Evolutionary conservation across 1,140 invertebrate species (phyloP).

Genomic region (Trachelipus rathkii): DNA sequence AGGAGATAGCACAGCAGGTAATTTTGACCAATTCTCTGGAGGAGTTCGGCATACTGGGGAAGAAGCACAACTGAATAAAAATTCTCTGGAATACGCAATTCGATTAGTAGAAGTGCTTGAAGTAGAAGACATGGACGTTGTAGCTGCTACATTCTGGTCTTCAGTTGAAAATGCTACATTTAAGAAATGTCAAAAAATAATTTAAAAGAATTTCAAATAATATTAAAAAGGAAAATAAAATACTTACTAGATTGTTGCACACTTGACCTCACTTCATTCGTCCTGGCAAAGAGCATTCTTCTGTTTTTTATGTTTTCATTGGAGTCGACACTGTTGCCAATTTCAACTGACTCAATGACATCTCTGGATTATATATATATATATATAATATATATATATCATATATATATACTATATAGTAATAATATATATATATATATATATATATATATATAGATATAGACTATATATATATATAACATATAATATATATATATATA

Average conservation of each 20-base stretch:
- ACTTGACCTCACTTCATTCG: not conserved
- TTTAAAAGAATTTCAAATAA: too few species aligned
- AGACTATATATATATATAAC: too few species aligned
- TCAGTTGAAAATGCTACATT: too few species aligned
- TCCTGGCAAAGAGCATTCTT: not conserved
- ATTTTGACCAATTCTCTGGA: slow-evolving; percentile 26
- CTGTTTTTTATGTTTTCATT: slow-evolving; percentile 2
- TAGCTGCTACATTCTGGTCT: too few species aligned
- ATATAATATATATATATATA: too few species aligned
- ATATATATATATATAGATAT: too few species aligned
- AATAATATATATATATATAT: too few species aligned
- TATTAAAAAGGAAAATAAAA: too few species aligned
- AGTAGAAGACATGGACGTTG: slow-evolving; percentile 12
- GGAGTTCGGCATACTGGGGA: slow-evolving; percentile 31
- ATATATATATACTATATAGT: too few species aligned
- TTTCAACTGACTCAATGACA: not conserved
- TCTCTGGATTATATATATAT: not conserved
- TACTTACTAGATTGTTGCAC: not conserved
- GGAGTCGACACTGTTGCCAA: not conserved
- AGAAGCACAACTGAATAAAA: slow-evolving; percentile 31
- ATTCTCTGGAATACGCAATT: slow-evolving; percentile 29
- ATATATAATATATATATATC: too few species aligned
- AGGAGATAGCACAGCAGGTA: not conserved
- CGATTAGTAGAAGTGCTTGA: slow-evolving; percentile 17
- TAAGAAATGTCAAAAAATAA: too few species aligned